Evolutionary conservation across 1,140 invertebrate species (phyloP), one percentile per base, ranked within the genome.

Genomic region (Chironomus tepperi): DNA sequence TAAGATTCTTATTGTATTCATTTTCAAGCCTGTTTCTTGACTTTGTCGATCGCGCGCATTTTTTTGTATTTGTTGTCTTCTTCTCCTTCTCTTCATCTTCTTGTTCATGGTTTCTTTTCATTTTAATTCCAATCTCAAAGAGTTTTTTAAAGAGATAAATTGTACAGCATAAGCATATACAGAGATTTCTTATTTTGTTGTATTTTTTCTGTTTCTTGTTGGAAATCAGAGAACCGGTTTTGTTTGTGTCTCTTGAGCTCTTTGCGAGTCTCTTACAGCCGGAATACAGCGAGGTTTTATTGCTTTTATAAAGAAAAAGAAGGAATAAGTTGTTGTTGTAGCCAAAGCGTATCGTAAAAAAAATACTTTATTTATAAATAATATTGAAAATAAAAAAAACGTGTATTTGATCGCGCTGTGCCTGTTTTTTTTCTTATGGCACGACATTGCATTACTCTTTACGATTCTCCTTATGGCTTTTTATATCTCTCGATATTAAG

Each of bases 291-390:
- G 65, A 70, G 65, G 8, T 70, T 70, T 70, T 70, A 70, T 19
- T 70, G 65, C 65, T 21, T 70, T 16, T 18, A 19, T 19, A 67
- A 67, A 70, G 18, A 70, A 70, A 18, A 70, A 70, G 65, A 70
- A 70, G 19, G 18, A 70, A 70, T 21, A 70, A 57, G n/a, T 3
- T 70, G 65, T 70, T 70, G 65, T 70, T 70, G 65, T 70, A 19
- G 65, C 47, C 24, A 34, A 34, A 57, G 65, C 65, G 16, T 70
- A 70, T 70, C 65, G 19, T 18, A 21, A 70, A 70, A 18, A 12
- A 57, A 10, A 57, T n/a, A 10, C 7, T 57, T 12, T 12, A 57
- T 57, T 12, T 12, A 57, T 12, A 57, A 12, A 57, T 12, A 57
- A 57, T 57, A n/a, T 57, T 57, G 47, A n/a, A 57, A 1, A 57